Base-by-base conservation (phyloP, 30 jellyfish, hydroid and myxozoan genomes). In the Hydractinia symbiolongicarpus region DNA sequence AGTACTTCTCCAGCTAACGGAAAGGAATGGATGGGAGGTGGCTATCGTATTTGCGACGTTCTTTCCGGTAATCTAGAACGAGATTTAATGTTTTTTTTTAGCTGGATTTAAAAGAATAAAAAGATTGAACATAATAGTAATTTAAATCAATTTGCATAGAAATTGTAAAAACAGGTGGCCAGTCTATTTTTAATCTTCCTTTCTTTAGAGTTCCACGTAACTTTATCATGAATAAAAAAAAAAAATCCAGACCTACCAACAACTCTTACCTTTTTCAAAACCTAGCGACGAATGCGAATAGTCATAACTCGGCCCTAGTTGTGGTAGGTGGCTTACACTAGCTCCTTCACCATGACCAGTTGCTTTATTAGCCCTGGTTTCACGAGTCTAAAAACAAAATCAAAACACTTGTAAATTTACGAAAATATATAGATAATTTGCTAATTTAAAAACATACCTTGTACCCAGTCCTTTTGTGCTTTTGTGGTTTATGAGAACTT, bases 11-110 rank as follows among this genome's bases (percentile, higher is more conserved):
- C 44, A 30, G 44, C 44, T 50, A 50, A 5, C 51, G 66, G 9
- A 67, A 67, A 5, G 89, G 96, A 15, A 88, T 88, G 50, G 93
- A 88, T 14, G 96, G 96, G 66, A 88, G 81, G 69, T 88, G 96
- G 76, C 96, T 90, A 84, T 88, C 96, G 82, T 82, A 88, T 61
- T 88, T 84, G 53, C 93, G 76, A 51, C 54, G 67, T 17, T 70
- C 90, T 54, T 88, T 88, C 17, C 80, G 73, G 79, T 78, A 51
- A 64, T 64, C 74, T 64, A 64, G 40, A 64, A 64, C 9, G 40
- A 9, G 9, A 64, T n/a, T 64, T 30, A 30, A 30, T 30, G 44
- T 2, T 30, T 30, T 2, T 30, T 30, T 30, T 30, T 30, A 30
- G 44, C 44, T 30, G 44, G 44, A 30, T 30, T 30, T 30, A 2